A percentile compares a stretch with the other conserved stretches of the same genome.
phyloP scores from a whole-genome alignment of 2,113 vertebrate genomes.

The Daphoenositta chrysoptera region DNA sequence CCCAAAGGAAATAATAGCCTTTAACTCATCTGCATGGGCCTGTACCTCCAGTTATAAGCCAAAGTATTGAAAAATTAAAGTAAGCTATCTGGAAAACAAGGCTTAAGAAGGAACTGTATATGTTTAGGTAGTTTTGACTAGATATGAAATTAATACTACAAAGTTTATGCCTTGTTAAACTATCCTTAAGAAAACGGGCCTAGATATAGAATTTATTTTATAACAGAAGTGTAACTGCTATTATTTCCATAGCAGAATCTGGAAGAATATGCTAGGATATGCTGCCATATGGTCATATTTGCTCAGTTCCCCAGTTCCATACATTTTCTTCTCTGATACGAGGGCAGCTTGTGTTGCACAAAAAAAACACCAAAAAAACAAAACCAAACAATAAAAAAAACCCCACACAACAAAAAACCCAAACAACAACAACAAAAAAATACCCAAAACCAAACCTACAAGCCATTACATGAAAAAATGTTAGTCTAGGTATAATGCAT shows the following conservation, averaged over 20 bases:
- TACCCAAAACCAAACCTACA: background rate
- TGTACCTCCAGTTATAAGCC: background rate
- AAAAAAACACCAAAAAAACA: background rate
- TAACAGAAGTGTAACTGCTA: background rate
- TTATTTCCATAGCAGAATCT: background rate
- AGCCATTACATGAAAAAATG: background rate
- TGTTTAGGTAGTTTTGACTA: background rate
- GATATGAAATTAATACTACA: background rate
- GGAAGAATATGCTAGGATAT: background rate
- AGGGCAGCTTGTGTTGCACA: background rate
- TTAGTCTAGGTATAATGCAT: background rate
- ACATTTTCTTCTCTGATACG: background rate
- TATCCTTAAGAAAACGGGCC: background rate
- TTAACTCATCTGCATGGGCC: background rate
- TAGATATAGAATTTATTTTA: background rate
- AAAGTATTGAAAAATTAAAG: background rate
- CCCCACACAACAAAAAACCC: background rate
- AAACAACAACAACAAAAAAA: background rate
- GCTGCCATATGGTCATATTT: constrained; percentile 27
- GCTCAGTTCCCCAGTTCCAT: constrained; percentile 18
- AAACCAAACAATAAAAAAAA: background rate
- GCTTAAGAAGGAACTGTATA: background rate
- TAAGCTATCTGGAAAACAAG: background rate
- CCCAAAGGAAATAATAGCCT: background rate
- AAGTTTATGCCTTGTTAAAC: background rate